These are phyloP conservation scores for Montipora capitata DNA, from an alignment of 92 coral and sea anemone species.

Conservation along the genomic window DNA sequence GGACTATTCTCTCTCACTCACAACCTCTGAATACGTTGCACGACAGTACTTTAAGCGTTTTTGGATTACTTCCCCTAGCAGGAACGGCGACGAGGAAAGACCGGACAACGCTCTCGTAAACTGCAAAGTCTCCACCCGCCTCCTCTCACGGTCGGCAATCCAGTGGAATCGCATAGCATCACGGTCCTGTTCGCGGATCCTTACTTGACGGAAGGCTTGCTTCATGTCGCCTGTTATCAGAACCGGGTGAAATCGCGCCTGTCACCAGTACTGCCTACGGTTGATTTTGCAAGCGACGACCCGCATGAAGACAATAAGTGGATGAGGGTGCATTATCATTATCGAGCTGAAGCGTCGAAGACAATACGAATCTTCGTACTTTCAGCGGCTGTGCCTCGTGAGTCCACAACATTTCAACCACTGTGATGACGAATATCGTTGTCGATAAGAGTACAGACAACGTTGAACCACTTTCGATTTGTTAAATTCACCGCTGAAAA, in stretches of 20 bases:
- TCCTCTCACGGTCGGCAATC: conserved; percentile 47
- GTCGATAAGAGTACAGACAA: no score
- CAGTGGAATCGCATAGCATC: conserved; percentile 59
- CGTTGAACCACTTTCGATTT: no score
- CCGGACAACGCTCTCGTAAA: conserved; percentile 65
- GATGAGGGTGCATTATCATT: neutral
- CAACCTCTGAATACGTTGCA: no score
- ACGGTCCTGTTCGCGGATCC: conserved; percentile 2
- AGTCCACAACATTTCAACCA: no score
- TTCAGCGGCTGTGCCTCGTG: neutral
- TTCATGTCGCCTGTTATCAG: conserved; percentile 7
- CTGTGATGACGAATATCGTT: no score
- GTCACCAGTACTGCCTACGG: neutral
- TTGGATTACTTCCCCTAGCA: conserved; percentile 57
- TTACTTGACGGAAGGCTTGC: neutral
- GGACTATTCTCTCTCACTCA: no score
- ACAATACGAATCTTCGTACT: neutral
- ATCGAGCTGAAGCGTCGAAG: conserved; percentile 12
- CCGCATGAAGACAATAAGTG: conserved; percentile 12
- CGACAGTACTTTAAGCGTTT: conserved; percentile 52
- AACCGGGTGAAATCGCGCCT: conserved; percentile 16
- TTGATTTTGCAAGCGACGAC: conserved; percentile 1
- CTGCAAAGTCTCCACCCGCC: conserved; percentile 30
- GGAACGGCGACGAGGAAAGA: conserved; percentile 58
- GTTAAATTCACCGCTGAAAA: no score